phyloP scores from a whole-genome alignment of 2,113 vertebrate species.

The Prunella fulvescens region DNA sequence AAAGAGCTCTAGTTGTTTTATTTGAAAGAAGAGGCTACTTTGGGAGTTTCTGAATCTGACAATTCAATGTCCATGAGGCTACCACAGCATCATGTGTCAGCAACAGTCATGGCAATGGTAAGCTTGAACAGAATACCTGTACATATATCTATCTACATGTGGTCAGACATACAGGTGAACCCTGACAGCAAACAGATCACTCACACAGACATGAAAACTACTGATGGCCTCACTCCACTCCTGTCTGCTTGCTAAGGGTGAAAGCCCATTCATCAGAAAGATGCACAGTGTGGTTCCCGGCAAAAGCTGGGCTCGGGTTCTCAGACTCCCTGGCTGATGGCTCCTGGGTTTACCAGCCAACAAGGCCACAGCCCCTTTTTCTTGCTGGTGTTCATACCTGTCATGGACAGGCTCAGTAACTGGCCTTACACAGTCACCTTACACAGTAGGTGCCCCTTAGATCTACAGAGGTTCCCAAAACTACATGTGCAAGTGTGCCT shows the following conservation, averaged over 20 bases:
- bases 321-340: not conserved
- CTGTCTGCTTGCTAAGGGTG: not conserved
- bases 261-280: not conserved
- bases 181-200: not conserved
- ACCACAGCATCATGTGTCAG: too few relatives aligned
- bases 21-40: not conserved
- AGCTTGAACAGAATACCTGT: not conserved
- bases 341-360: too few relatives aligned
- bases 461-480: not conserved
- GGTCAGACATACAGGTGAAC: not conserved
- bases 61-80: not conserved
- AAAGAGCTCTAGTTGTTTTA: not conserved
- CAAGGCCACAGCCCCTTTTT: not conserved
- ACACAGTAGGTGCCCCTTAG: not conserved
- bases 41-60: not conserved
- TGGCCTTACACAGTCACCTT: not conserved
- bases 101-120: not conserved
- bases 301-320: not conserved
- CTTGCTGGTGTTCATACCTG: not conserved
- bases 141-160: not conserved
- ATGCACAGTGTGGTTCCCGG: not conserved
- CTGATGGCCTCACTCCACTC: not conserved
- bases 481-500: not conserved
- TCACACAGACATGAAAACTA: not conserved
- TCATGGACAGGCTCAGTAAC: not conserved